Conservation (phyloP, 2,797 vertebrate genomes). For the Scarus forsteni region DNA sequence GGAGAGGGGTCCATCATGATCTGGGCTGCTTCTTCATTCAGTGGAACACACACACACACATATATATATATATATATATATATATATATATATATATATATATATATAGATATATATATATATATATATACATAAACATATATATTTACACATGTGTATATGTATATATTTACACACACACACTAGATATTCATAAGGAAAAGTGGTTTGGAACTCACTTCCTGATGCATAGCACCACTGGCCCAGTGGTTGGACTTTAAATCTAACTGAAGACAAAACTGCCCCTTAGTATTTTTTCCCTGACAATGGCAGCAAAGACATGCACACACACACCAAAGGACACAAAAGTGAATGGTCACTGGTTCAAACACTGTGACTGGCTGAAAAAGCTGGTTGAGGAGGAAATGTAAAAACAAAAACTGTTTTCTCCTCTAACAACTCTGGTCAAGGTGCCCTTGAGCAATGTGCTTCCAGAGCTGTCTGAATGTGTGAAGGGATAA, state of each 20-base stretch:
- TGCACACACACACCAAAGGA: constrained; percentile 39
- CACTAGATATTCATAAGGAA: constrained; percentile 79
- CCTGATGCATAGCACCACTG: constrained; percentile 69
- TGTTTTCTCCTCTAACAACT: constrained; percentile 34
- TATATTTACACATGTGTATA: too few relatives aligned
- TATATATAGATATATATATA: too few relatives aligned
- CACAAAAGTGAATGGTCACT: constrained; percentile 58
- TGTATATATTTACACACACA: constrained; percentile 63
- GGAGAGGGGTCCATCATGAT: too few relatives aligned
- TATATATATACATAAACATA: too few relatives aligned
- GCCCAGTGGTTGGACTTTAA: constrained; percentile 75
- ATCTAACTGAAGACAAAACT: constrained; percentile 74
- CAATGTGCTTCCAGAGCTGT: constrained; percentile 55
- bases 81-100: too few relatives aligned
- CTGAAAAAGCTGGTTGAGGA: constrained; percentile 44
- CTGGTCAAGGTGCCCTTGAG: constrained; percentile 71
- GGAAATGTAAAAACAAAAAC: constrained; percentile 32
- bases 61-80: too few relatives aligned
- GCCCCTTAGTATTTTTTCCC: constrained; percentile 44
- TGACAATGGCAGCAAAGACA: constrained; percentile 63
- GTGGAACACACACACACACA: too few relatives aligned
- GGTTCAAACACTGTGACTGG: constrained; percentile 44
- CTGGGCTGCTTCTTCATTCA: too few relatives aligned
- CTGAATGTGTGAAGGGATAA: constrained; percentile 49
- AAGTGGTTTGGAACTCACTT: constrained; percentile 78